Conservation (phyloP, 1,140 invertebrate genomes). For the Meloidogyne floridensis region DNA sequence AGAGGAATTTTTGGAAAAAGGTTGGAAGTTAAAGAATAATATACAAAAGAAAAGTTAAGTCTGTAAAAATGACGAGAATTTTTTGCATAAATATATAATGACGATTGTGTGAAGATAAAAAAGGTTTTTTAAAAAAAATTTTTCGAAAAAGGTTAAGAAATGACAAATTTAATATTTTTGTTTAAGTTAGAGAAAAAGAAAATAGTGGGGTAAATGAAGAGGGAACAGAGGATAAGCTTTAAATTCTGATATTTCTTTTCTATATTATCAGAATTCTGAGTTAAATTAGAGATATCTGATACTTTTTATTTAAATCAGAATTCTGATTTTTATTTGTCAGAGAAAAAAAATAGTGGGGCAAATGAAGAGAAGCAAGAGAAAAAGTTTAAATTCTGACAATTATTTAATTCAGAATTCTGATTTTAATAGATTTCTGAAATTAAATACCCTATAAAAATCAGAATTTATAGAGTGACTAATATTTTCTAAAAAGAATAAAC, state of each 20-base stretch:
- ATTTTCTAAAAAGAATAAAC: too few relatives aligned
- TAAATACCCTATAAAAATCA: too few relatives aligned
- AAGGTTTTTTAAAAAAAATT: constrained; percentile 9
- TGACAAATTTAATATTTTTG: background rate
- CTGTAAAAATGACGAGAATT: background rate
- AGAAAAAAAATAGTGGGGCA: background rate
- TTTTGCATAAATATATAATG: background rate
- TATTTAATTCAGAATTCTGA: too few relatives aligned
- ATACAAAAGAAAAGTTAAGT: constrained; percentile 6
- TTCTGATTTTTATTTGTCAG: background rate
- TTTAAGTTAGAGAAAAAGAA: too few relatives aligned
- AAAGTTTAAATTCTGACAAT: too few relatives aligned
- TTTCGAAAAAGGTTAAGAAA: background rate
- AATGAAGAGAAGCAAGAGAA: too few relatives aligned
- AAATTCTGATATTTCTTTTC: too few relatives aligned
- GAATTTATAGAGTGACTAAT: too few relatives aligned
- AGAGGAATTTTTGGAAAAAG: too few relatives aligned
- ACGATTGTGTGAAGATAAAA: background rate
- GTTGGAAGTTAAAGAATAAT: background rate
- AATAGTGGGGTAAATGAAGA: too few relatives aligned
- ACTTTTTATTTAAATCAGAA: background rate
- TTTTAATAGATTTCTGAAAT: too few relatives aligned
- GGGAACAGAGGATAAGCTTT: too few relatives aligned
- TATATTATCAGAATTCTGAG: background rate
- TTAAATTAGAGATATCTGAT: background rate